Conservation (phyloP, 2,888 invertebrate species). For the Eristalis arbustorum region DNA sequence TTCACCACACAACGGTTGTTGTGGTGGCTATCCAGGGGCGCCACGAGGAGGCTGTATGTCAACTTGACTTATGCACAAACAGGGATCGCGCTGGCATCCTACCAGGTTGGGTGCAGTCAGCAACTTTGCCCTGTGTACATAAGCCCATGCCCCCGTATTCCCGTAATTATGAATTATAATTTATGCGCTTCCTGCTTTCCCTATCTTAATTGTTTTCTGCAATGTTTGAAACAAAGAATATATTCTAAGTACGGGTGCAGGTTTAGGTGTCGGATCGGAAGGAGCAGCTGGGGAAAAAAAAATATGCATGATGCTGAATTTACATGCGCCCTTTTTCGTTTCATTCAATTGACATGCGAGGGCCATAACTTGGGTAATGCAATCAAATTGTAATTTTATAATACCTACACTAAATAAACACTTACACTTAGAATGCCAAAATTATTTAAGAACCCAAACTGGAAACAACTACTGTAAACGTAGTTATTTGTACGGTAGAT, state of each 20-base stretch:
- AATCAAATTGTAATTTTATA: neutral
- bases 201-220: constrained; percentile 59
- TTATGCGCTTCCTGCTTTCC: constrained; percentile 55
- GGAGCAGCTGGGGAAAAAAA: constrained; percentile 98
- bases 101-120: no score
- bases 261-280: constrained; percentile 91
- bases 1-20: no score
- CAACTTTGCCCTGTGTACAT: no score
- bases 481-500: constrained; percentile 99
- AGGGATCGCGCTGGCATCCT: no score
- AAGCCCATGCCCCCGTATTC: no score
- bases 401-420: neutral
- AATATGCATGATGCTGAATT: constrained; percentile 99
- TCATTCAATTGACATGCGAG: constrained; percentile 99
- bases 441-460: constrained; percentile 98
- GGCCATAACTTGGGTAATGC: constrained; percentile 97
- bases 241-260: constrained; percentile 82
- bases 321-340: constrained; percentile 98
- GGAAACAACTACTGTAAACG: constrained; percentile 99
- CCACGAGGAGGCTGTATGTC: no score
- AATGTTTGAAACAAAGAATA: constrained; percentile 76
- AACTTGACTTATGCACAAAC: no score
- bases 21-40: no score
- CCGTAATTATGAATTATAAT: constrained; percentile 50
- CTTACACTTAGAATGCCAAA: constrained; percentile 94